Base-by-base conservation (phyloP, 2,888 invertebrate genomes). In the Apoda limacodes region DNA sequence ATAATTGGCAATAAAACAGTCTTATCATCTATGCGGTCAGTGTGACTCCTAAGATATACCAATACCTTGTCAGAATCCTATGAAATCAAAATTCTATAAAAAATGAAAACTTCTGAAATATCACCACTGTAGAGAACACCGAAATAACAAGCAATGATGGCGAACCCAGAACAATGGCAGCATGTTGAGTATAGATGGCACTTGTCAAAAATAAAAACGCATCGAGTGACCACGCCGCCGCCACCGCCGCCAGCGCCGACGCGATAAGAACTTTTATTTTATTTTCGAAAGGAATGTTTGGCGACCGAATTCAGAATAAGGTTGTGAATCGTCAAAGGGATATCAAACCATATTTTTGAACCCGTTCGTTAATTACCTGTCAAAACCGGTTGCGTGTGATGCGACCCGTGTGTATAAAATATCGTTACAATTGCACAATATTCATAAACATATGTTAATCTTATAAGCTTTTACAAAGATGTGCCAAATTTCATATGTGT, bases 131-230 rank as follows among this genome's bases (percentile, higher is more conserved):
- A 45, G 52, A 44, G 25, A 34, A 29, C 28, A 12, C 47, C 47
- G 40, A 59, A 58, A 60, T 60, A 65, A 60, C 60, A 58, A 60
- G 59, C 60, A 55, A 54, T 54, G 60, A 60, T 49, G 64, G 52
- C 55, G 54, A 45, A 42, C 46, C 43, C 53, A 55, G 63, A 71
- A 76, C 76, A 76, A 76, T 74, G 61, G 71, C 43, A 37, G n/a
- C n/a, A 35, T 55, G 51, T 49, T 46, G 52, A 48, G 61, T 65
- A 70, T 71, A 67, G 65, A 75, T 74, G 69, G 72, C 63, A 69
- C 67, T 71, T 70, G 72, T 75, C 69, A 72, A 74, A 72, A 69
- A 60, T 61, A 72, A 74, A 66, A 64, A 51, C 48, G 45, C 48
- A 39, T 39, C 50, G 45, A 37, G 25, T 37, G 41, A 32, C 38